phyloP scores from a whole-genome alignment of 2,888 invertebrate genomes.

The Orthosia gothica region DNA sequence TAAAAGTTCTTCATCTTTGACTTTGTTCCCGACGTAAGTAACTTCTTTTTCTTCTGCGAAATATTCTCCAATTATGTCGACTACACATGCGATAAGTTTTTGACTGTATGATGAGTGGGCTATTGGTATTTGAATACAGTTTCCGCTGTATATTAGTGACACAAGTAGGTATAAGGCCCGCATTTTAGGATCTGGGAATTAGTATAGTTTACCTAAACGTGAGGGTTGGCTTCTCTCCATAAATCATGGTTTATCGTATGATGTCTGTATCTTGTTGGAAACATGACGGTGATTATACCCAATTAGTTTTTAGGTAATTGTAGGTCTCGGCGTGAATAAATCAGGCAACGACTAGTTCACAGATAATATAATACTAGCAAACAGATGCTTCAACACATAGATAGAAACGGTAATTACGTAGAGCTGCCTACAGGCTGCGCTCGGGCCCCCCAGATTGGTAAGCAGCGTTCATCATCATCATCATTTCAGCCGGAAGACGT shows the following conservation, averaged over 20 bases:
- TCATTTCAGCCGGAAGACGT: no score
- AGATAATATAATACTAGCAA: no score
- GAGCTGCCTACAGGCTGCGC: no score
- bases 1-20: conserved; percentile 45
- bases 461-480: no score
- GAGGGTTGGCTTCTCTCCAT: not conserved
- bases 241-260: conserved; percentile 15
- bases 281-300: conserved; percentile 3
- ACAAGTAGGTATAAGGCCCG: conserved; percentile 32
- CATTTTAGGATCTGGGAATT: conserved; percentile 25
- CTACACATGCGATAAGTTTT: conserved; percentile 46
- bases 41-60: conserved; percentile 40
- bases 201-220: not conserved
- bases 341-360: no score
- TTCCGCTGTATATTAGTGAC: conserved; percentile 21
- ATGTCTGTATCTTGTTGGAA: conserved; percentile 18
- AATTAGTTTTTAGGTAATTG: conserved; percentile 19
- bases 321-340: no score
- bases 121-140: conserved; percentile 35
- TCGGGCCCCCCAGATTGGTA: no score
- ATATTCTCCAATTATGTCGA: conserved; percentile 48
- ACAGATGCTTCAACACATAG: no score
- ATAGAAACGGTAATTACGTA: no score
- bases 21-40: conserved; percentile 46
- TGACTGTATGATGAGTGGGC: not conserved